Evolutionary conservation across 2,888 invertebrate genomes (phyloP), one percentile per base, ranked within the genome.

Genomic region (Drosophila pullipes): DNA sequence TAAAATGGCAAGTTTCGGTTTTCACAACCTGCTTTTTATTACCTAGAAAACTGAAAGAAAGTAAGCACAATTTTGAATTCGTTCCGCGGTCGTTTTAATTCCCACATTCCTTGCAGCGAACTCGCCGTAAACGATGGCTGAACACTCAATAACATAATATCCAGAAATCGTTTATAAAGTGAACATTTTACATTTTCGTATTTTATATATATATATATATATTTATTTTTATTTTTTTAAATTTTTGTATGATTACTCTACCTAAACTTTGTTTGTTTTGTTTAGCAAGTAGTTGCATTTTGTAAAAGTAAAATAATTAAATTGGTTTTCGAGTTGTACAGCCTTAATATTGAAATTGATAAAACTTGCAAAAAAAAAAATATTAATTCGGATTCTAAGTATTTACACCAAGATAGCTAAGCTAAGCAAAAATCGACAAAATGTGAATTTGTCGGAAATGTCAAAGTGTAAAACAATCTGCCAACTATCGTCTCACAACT

Each of bases 11-110:
- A 57, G 37, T 50, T 39, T 69, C 22, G 9, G 10, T 9, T 30
- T 69, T 33, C 25, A 28, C 44, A 30, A 31, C 18, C 39, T 33
- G 28, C 22, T 16, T 37, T 33, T 69, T 69, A 35, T 69, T 69
- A 57, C 57, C 13, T 25, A 52, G 28, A 13, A 31, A 22, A n/a
- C 18, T n/a, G 25, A 37, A 11, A 37, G n/a, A 30, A 28, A 30
- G 57, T 9, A 13, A 39, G 13, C 9, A 39, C n/a, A 53, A 39
- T 28, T 55, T 11, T 30, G 39, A 49, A 68, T 30, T 37, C 37
- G 7, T 47, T 25, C 4, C 11, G 35, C 52, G 2, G 10, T 33
- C 9, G 28, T 47, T 67, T 59, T 11, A 31, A 22, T 55, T 50
- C 25, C 58, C 66, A 33, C 47, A 54, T 57, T 57, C n/a, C 49